Conservation (phyloP, 1,140 invertebrate species). For the Neodiprion fabricii region DNA sequence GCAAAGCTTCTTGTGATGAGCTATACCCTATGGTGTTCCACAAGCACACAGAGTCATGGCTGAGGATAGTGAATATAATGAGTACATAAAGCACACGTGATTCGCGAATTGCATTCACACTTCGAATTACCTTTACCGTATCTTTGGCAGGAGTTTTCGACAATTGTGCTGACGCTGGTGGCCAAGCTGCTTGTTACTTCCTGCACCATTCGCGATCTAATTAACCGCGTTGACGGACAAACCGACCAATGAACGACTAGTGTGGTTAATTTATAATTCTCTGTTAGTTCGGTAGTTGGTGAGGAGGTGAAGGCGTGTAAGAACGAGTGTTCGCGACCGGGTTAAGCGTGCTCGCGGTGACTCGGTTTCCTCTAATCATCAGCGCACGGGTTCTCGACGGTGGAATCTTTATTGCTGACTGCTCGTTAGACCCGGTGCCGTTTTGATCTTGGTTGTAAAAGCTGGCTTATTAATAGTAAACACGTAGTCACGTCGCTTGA, state of each 20-base stretch:
- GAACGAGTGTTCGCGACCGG: constrained; percentile 45
- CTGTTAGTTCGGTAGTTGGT: not conserved
- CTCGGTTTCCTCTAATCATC: constrained; percentile 39
- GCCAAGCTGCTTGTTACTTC: too few species aligned
- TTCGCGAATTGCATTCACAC: too few species aligned
- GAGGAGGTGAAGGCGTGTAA: constrained; percentile 29
- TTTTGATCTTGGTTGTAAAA: constrained; percentile 36
- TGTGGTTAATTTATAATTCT: not conserved
- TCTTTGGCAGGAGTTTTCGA: too few species aligned
- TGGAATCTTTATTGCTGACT: constrained; percentile 43
- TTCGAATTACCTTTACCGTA: too few species aligned
- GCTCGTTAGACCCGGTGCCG: constrained; percentile 42
- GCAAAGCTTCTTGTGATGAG: too few species aligned
- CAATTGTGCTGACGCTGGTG: too few species aligned
- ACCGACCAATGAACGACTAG: not conserved
- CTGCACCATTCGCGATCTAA: not conserved
- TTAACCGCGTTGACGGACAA: not conserved
- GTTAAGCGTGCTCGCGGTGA: constrained; percentile 36
- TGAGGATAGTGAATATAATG: too few species aligned
- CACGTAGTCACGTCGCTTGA: constrained; percentile 2
- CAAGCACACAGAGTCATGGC: too few species aligned
- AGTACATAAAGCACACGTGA: too few species aligned
- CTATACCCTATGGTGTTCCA: too few species aligned
- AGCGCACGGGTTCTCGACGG: constrained; percentile 18
- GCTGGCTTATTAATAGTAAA: constrained; percentile 42